phyloP scores from a whole-genome alignment of 1,140 invertebrate genomes.

The Choristoneura fumiferana region DNA sequence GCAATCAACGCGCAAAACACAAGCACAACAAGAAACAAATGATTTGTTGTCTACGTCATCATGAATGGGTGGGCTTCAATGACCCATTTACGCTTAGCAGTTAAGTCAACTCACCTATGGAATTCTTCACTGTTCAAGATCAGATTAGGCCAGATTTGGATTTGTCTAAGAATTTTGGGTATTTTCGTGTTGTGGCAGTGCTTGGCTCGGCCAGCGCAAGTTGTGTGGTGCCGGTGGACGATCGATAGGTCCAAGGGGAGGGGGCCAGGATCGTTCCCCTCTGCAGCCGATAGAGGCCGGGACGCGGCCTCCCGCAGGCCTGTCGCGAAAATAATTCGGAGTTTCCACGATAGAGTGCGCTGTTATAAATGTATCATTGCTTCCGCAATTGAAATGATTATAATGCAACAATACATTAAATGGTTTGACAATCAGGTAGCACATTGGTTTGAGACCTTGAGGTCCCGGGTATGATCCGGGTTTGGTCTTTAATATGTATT shows the following conservation, averaged over 20 bases:
- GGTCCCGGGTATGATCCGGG: too few species aligned
- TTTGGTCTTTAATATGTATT: too few species aligned
- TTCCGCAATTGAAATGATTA: too few species aligned
- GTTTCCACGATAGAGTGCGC: constrained; percentile 43
- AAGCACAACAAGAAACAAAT: constrained; percentile 26
- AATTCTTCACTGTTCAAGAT: constrained; percentile 17
- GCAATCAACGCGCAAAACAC: constrained; percentile 20
- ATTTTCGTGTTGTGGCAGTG: constrained; percentile 51
- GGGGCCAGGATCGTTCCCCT: constrained; percentile 37
- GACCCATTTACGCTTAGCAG: constrained; percentile 24
- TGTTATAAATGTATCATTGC: constrained; percentile 1
- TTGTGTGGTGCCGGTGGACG: constrained; percentile 48
- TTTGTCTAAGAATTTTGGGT: constrained; percentile 30
- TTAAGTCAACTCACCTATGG: constrained; percentile 43
- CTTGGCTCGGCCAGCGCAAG: constrained; percentile 56
- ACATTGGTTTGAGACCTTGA: too few species aligned
- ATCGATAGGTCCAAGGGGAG: constrained; percentile 57
- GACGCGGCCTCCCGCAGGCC: constrained; percentile 33
- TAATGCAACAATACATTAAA: too few species aligned
- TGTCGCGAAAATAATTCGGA: constrained; percentile 34
- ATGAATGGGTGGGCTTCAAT: constrained; percentile 40
- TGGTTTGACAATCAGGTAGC: too few species aligned
- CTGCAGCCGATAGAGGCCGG: constrained; percentile 56
- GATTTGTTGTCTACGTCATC: constrained; percentile 45
- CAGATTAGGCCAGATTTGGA: constrained; percentile 37